Percentiles rank a stretch among this genome's conserved stretches.
phyloP scores from a whole-genome alignment of 2,888 invertebrate genomes.

The Andrena haemorrhoa region DNA sequence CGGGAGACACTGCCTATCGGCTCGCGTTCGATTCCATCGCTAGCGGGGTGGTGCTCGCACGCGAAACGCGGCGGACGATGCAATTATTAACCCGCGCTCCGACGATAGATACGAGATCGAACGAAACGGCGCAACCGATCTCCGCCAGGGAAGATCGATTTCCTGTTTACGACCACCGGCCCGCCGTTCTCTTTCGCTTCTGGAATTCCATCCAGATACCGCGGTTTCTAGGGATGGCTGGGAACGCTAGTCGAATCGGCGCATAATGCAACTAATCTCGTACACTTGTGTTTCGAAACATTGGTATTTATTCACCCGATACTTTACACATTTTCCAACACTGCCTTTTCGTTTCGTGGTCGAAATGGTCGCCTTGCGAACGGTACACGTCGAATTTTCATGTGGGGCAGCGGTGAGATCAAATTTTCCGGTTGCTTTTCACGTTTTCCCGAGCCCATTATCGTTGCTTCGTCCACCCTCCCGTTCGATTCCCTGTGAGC shows the following conservation, averaged over 20 bases:
- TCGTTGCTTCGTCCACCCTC: too few relatives aligned
- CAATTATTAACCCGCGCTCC: constrained; percentile 56
- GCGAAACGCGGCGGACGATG: constrained; percentile 21
- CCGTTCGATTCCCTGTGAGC: neutral
- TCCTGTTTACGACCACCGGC: constrained; percentile 71
- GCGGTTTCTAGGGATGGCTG: constrained; percentile 59
- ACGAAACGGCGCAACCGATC: constrained; percentile 75
- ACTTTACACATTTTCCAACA: constrained; percentile 7
- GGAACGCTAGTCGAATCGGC: constrained; percentile 17
- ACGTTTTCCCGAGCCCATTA: constrained; percentile 31
- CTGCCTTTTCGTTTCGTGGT: neutral
- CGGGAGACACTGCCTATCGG: neutral
- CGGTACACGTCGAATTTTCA: neutral
- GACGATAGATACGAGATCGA: constrained; percentile 62
- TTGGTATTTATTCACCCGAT: constrained; percentile 41
- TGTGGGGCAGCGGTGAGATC: neutral
- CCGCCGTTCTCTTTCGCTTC: constrained; percentile 65
- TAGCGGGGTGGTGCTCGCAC: neutral
- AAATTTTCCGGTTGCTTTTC: neutral
- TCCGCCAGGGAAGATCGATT: constrained; percentile 76
- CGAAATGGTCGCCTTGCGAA: constrained; percentile 3
- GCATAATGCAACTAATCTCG: neutral
- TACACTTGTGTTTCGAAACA: neutral
- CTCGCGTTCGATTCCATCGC: constrained; percentile 1
- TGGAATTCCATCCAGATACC: constrained; percentile 64